phyloP scores from a whole-genome alignment of 2,113 vertebrate genomes.

The Silurus asotus region DNA sequence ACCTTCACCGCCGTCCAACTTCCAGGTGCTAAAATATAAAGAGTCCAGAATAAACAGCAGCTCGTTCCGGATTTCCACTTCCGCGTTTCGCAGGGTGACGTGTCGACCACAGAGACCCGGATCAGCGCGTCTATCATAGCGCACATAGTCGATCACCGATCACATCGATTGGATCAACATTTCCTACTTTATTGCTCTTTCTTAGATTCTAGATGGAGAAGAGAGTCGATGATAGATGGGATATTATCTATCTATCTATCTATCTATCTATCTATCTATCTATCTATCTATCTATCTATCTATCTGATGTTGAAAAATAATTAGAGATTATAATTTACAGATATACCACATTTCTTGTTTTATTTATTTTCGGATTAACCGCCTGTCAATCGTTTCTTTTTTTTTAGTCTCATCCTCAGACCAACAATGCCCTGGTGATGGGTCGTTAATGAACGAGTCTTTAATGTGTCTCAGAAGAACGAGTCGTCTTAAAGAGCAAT shows the following conservation, averaged over 20 bases:
- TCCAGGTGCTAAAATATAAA: background rate
- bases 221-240: background rate
- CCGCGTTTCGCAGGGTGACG: constrained; percentile 13
- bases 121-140: background rate
- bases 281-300: too few species aligned
- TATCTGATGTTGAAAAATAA: background rate
- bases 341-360: too few species aligned
- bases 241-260: background rate
- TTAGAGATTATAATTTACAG: background rate
- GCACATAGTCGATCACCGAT: background rate
- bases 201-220: background rate
- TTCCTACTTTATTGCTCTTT: background rate
- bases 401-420: too few species aligned
- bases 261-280: too few species aligned
- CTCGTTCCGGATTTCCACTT: background rate
- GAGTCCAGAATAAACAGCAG: background rate
- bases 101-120: background rate
- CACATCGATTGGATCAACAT: background rate
- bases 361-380: too few species aligned
- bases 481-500: too few species aligned
- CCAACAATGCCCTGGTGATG: too few species aligned
- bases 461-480: too few species aligned
- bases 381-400: too few species aligned
- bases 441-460: too few species aligned
- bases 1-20: background rate